Percentiles rank a stretch among this genome's conserved stretches.
phyloP scores from a whole-genome alignment of 2,113 vertebrate genomes.

The cattle (Bos taurus) region ARS-UCD2.0 NC_037337.1:35328501-35329000 shows the following conservation, averaged over 20 bases:
- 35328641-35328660: neutral
- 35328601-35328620: neutral
- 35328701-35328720: neutral
- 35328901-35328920: neutral
- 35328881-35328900: conserved; percentile 18
- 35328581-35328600: neutral
- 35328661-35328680: neutral
- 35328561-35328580: neutral
- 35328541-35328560: neutral
- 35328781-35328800: neutral
- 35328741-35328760: neutral
- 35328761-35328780: neutral
- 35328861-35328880: neutral
- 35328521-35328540: neutral
- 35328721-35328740: neutral
- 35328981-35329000: conserved; percentile 33
- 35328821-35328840: neutral
- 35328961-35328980: conserved; percentile 29
- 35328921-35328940: conserved; percentile 9
- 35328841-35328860: conserved; percentile 27
- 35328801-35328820: neutral
- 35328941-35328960: conserved; percentile 10
- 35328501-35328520: neutral
- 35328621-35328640: neutral
- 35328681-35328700: neutral